Evolutionary conservation across 2,888 invertebrate species (phyloP).

Genomic region (Druceiella hillmani): DNA sequence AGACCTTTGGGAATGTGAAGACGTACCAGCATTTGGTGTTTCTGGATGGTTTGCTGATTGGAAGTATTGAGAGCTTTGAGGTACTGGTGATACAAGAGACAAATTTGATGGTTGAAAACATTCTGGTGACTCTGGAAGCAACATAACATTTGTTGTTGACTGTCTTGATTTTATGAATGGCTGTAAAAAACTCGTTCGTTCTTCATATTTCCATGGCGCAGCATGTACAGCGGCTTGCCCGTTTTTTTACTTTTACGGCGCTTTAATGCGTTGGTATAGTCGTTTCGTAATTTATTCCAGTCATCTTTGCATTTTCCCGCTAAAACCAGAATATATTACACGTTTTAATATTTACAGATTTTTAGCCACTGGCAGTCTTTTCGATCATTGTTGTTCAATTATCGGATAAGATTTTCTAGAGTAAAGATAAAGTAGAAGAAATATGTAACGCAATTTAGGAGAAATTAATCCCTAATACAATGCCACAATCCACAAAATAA

Average conservation of each 20-base stretch:
- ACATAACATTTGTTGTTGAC: conserved; percentile 14
- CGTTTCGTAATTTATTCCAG: too few species aligned
- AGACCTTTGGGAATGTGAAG: neutral
- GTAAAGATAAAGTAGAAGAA: too few species aligned
- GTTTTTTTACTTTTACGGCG: neutral
- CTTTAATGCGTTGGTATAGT: neutral
- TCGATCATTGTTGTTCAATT: conserved; percentile 1
- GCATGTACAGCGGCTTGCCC: conserved; percentile 12
- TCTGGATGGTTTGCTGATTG: neutral
- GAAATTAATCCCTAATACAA: too few species aligned
- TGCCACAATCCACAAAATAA: too few species aligned
- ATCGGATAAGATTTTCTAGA: too few species aligned
- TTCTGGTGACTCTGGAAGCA: too few species aligned
- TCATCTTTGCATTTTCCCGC: neutral
- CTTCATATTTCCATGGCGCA: conserved; percentile 24
- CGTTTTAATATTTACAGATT: conserved; percentile 2
- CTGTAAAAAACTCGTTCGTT: conserved; percentile 23
- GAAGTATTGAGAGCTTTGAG: neutral
- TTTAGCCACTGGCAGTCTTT: conserved; percentile 3
- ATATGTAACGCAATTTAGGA: too few species aligned
- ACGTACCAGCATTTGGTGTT: conserved; percentile 5
- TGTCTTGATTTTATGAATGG: conserved; percentile 17
- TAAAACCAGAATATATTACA: conserved; percentile 3
- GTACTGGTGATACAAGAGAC: neutral
- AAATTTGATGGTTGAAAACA: too few species aligned